These are phyloP conservation scores for Sabatieria punctata DNA, from an alignment of 2,888 invertebrate species.

Conservation along the genomic window DNA sequence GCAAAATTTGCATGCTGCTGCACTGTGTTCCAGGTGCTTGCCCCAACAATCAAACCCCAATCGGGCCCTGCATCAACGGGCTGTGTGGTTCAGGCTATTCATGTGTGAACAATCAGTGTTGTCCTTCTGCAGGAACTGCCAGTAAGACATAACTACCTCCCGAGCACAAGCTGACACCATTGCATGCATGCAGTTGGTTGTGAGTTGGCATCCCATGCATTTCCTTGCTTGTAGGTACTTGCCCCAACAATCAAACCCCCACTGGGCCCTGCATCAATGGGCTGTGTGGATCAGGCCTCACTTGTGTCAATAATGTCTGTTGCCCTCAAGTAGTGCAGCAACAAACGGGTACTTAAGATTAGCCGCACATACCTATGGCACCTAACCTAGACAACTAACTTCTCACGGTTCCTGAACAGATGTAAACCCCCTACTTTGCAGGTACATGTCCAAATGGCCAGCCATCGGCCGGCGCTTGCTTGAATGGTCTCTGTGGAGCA, in stretches of 20 bases:
- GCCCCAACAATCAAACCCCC: background rate
- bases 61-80: slow-evolving; percentile 17
- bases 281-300: slow-evolving; percentile 3
- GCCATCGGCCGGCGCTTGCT: slow-evolving; percentile 2
- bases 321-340: no score
- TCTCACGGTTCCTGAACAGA: no score
- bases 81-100: slow-evolving; percentile 17
- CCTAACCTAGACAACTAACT: no score
- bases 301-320: background rate
- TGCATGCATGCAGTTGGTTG: no score
- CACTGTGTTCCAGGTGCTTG: no score
- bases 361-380: no score
- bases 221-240: background rate
- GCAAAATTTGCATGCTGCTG: no score
- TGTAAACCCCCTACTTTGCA: no score
- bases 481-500: slow-evolving; percentile 6
- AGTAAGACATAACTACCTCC: background rate
- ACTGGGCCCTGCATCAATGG: slow-evolving; percentile 5
- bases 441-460: slow-evolving; percentile 8
- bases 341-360: no score
- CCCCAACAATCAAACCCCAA: no score
- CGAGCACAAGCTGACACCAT: background rate
- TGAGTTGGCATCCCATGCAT: no score
- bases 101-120: slow-evolving; percentile 14
- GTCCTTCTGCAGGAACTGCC: slow-evolving; percentile 9